Conservation (phyloP, 2,888 invertebrate genomes). For the Lasioglossum malachurum region DNA sequence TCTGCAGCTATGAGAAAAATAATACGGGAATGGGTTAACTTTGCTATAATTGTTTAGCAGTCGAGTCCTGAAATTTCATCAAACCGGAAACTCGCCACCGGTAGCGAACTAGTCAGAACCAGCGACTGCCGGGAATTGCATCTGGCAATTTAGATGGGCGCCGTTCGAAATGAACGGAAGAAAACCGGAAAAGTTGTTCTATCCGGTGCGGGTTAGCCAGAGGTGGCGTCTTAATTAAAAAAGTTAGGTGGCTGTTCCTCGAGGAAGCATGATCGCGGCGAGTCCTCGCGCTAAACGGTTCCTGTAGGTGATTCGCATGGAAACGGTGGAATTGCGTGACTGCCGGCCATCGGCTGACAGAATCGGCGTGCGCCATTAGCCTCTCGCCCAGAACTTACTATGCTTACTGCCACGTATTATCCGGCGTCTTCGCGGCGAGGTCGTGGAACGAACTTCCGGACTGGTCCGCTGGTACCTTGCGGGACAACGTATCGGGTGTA, state of each 20-base stretch:
- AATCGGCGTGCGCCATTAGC: constrained; percentile 64
- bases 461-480: constrained; percentile 27
- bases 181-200: not conserved
- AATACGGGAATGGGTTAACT: not conserved
- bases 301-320: constrained; percentile 27
- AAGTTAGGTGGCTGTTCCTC: constrained; percentile 37
- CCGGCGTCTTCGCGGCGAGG: constrained; percentile 48
- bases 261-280: not conserved
- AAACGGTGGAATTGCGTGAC: constrained; percentile 70
- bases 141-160: constrained; percentile 5
- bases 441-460: constrained; percentile 59
- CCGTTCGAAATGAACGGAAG: not conserved
- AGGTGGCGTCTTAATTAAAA: constrained; percentile 55
- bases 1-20: not conserved
- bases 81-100: not conserved
- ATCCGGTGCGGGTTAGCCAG: not conserved
- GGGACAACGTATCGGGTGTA: constrained; percentile 66
- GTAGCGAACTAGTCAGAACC: not conserved
- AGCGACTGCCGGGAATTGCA: not conserved
- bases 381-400: constrained; percentile 43
- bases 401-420: constrained; percentile 50
- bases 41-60: not conserved
- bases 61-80: not conserved
- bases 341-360: constrained; percentile 61
- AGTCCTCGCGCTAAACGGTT: constrained; percentile 50